These are phyloP conservation scores for Schlechtendalia chinensis DNA, from an alignment of 1,140 invertebrate genomes.

Conservation along the genomic window DNA sequence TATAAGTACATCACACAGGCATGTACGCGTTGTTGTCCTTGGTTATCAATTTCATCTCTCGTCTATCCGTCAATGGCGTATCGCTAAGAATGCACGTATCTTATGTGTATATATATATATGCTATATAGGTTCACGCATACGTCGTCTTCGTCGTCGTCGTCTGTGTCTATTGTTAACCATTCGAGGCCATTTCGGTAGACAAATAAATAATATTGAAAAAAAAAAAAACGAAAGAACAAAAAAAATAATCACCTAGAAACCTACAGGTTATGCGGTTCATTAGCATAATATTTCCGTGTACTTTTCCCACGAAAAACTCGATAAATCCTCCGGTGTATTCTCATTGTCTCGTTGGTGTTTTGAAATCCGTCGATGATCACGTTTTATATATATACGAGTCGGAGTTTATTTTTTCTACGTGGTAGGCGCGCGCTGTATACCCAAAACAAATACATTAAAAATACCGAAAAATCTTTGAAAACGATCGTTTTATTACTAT, in stretches of 20 bases:
- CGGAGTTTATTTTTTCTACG: neutral
- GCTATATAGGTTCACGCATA: neutral
- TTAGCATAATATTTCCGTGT: slow-evolving; percentile 40
- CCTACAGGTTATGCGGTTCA: slow-evolving; percentile 34
- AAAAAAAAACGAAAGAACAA: too few species aligned
- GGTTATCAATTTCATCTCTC: slow-evolving; percentile 15
- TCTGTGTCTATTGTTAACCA: slow-evolving; percentile 26
- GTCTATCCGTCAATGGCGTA: slow-evolving; percentile 15
- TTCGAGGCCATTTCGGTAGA: slow-evolving; percentile 29
- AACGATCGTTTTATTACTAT: too few species aligned
- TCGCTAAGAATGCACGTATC: neutral
- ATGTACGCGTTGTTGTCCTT: neutral
- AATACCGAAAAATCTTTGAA: neutral
- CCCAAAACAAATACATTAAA: neutral
- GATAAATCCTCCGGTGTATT: slow-evolving; percentile 16
- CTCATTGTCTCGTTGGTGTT: slow-evolving; percentile 14
- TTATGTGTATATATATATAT: neutral
- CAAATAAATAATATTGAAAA: slow-evolving; percentile 28
- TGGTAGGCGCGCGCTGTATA: too few species aligned
- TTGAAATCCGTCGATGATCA: slow-evolving; percentile 10
- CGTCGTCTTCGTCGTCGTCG: neutral
- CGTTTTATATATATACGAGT: neutral
- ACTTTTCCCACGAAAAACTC: slow-evolving; percentile 44
- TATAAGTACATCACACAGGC: too few species aligned
- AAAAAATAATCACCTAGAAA: slow-evolving; percentile 35